Base-by-base conservation (phyloP, 2,797 vertebrate species). In the Scarus forsteni region DNA sequence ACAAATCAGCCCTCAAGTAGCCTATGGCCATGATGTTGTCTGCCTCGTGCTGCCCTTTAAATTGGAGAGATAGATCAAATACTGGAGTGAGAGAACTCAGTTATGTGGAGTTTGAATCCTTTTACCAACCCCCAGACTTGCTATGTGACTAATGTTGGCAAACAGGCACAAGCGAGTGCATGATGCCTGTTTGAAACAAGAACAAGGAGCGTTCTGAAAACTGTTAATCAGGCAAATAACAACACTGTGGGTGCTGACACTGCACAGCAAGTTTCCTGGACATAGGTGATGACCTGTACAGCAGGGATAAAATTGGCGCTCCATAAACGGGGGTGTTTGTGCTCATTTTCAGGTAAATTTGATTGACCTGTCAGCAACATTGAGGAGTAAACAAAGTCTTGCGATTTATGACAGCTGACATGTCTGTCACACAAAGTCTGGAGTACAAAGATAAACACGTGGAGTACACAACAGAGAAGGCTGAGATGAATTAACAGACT, bases 1-100 rank as follows among this genome's bases (percentile, higher is more conserved):
- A 73, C 66, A 73, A 78, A 84, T 79, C 56, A 77, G 56, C 27
- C 19, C 46, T 66, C 2, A 3, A 59, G 52, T 59, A 73, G 51
- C 71, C 54, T 58, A 34, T 61, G 50, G 71, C 75, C 10, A 45
- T 56, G 43, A 74, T 66, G 10, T 15, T 35, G 63, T 66, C 49
- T 62, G 51, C 60, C 66, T 73, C 65, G 63, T 72, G 61, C 68
- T 82, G 69, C 77, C 73, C 68, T 77, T 84, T 68, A 60, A 79
- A 80, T 70, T 77, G 38, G 38, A 71, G 19, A 67, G 43, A 73
- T 50, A 54, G 50, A 77, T 70, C 7, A 56, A 61, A 76, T 56
- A 66, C 60, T 46, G 42, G 38, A 76, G 60, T 10, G 55, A 60
- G 52, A 60, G 48, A 79, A 70, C 39, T 67, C 60, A 3, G 42